These are phyloP conservation scores for Leptodactylus fuscus DNA, from an alignment of 2,113 vertebrate genomes.

Conservation along the genomic window DNA sequence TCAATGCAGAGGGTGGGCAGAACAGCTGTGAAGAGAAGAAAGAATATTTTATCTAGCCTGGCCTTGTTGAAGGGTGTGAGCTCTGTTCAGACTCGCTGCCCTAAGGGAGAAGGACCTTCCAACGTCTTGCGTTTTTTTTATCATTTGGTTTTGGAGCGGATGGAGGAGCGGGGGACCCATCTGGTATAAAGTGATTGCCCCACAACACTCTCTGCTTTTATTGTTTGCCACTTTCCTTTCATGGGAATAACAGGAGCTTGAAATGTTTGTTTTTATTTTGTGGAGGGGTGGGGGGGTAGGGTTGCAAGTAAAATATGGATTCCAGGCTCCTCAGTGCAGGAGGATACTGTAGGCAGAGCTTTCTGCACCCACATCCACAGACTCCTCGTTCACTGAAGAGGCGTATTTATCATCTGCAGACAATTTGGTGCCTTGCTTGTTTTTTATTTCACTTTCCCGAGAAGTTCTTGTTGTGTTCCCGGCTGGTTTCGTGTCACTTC, in stretches of 20 bases:
- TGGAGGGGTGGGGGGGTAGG: conserved; percentile 33
- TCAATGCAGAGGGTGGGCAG: conserved; percentile 98
- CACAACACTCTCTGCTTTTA: conserved; percentile 59
- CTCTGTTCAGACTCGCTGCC: conserved; percentile 44
- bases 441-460: conserved; percentile 60
- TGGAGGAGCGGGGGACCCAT: conserved; percentile 59
- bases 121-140: conserved; percentile 54
- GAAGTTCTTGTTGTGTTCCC: conserved; percentile 49
- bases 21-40: conserved; percentile 99
- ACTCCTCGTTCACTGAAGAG: conserved; percentile 55
- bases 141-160: conserved; percentile 59
- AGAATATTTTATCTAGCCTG: conserved; percentile 97
- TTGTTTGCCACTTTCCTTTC: conserved; percentile 57
- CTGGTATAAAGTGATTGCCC: conserved; percentile 56
- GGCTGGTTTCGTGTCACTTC: conserved; percentile 46
- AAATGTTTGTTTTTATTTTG: conserved; percentile 53
- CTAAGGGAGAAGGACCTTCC: conserved; percentile 58
- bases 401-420: conserved; percentile 61
- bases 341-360: conserved; percentile 49
- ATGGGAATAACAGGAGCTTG: conserved; percentile 57
- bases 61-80: conserved; percentile 69
- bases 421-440: conserved; percentile 61
- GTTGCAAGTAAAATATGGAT: conserved; percentile 53
- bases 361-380: conserved; percentile 20
- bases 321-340: conserved; percentile 51